Conservation (phyloP, 1,140 invertebrate genomes). For the Araneus ventricosus region DNA sequence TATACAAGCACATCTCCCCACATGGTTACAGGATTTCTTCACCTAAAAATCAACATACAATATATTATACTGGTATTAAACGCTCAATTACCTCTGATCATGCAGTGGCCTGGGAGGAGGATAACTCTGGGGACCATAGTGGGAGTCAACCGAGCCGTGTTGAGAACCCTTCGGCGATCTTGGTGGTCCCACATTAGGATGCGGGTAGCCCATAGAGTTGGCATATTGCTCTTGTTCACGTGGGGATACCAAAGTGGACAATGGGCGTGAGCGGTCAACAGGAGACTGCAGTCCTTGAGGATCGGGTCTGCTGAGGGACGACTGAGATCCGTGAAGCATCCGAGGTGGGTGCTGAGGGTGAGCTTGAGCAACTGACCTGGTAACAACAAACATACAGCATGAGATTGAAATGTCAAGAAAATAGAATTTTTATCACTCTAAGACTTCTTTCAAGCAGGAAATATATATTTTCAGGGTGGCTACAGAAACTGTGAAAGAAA, state of each 20-base stretch:
- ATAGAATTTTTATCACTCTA: too few species aligned
- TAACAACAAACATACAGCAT: neutral
- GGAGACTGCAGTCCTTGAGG: conserved; percentile 77
- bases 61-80: neutral
- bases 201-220: conserved; percentile 67
- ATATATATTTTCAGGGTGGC: too few species aligned
- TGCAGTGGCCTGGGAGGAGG: conserved; percentile 55
- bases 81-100: conserved; percentile 66
- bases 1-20: too few species aligned
- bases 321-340: conserved; percentile 76
- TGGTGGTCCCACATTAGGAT: conserved; percentile 63
- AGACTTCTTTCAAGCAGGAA: too few species aligned
- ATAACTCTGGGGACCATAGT: conserved; percentile 51
- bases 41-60: neutral
- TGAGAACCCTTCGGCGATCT: conserved; percentile 46
- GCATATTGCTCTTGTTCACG: conserved; percentile 77
- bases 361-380: conserved; percentile 40
- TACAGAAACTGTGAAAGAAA: too few species aligned
- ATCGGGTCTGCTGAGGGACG: conserved; percentile 76
- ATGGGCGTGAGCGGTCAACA: conserved; percentile 81
- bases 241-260: conserved; percentile 83
- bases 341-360: conserved; percentile 64
- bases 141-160: conserved; percentile 43
- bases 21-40: neutral
- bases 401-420: too few species aligned